phyloP scores from a whole-genome alignment of 2,888 invertebrate species.

The Drosophila recens region DNA sequence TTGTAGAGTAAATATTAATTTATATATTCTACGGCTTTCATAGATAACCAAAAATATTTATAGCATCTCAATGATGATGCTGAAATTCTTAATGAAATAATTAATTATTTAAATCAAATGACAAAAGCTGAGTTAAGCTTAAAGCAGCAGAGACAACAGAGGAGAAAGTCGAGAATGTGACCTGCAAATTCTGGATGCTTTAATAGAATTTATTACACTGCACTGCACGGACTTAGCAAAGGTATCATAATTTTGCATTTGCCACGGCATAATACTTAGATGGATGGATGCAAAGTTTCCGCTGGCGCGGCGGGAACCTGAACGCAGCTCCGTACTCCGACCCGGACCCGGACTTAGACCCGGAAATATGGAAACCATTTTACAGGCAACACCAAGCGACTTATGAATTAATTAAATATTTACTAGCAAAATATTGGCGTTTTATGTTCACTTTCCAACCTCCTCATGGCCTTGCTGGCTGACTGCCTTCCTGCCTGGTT shows the following conservation, averaged over 20 bases:
- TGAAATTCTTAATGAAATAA: constrained; percentile 59
- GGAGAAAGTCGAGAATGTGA: not conserved
- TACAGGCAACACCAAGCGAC: constrained; percentile 51
- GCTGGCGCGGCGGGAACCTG: not conserved
- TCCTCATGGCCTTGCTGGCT: not conserved
- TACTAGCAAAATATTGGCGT: constrained; percentile 68
- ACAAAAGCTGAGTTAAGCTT: not conserved
- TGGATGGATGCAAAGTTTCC: constrained; percentile 17
- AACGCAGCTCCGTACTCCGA: not conserved
- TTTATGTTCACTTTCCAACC: constrained; percentile 48
- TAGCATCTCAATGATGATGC: constrained; percentile 67
- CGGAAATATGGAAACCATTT: constrained; percentile 41
- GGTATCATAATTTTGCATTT: constrained; percentile 65
- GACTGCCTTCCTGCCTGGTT: not conserved
- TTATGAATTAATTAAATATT: constrained; percentile 81
- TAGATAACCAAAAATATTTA: constrained; percentile 53
- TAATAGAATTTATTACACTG: constrained; percentile 59
- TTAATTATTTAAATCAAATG: constrained; percentile 7
- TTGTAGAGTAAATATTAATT: not conserved
- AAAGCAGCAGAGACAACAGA: not conserved
- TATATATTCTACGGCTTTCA: not conserved
- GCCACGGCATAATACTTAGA: constrained; percentile 34
- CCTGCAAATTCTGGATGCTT: constrained; percentile 31
- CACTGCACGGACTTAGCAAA: constrained; percentile 29
- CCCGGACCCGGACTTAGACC: not conserved